A percentile compares a stretch with the other conserved stretches of the same genome.
phyloP scores from a whole-genome alignment of 2,113 vertebrate species.

The Epinephelus fuscoguttatus region DNA sequence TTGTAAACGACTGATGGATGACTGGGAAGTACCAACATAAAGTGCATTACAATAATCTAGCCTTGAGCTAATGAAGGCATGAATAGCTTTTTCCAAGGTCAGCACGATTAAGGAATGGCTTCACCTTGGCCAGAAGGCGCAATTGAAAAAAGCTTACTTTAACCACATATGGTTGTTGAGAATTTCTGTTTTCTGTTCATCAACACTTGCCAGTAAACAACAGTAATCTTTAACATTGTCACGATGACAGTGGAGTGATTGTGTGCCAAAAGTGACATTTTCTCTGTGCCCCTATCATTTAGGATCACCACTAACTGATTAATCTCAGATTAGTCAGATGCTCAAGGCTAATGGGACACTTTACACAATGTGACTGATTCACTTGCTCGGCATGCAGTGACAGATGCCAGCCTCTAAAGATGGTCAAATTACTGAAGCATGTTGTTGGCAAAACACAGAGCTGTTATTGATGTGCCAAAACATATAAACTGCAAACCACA shows the following conservation, averaged over 20 bases:
- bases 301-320: constrained; percentile 72
- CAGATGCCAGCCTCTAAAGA: constrained; percentile 66
- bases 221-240: constrained; percentile 39
- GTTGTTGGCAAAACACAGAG: constrained; percentile 66
- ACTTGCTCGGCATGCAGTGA: constrained; percentile 48
- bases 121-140: no score
- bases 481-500: constrained; percentile 35
- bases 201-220: constrained; percentile 21
- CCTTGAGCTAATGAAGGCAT: no score
- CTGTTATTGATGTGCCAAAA: constrained; percentile 61
- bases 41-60: no score
- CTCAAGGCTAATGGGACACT: constrained; percentile 66
- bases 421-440: constrained; percentile 59
- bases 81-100: no score
- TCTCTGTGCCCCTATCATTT: constrained; percentile 53
- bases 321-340: constrained; percentile 72
- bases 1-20: no score
- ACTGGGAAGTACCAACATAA: no score
- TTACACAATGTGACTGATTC: constrained; percentile 62
- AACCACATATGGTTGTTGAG: background rate
- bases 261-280: constrained; percentile 59
- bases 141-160: no score
- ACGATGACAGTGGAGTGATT: constrained; percentile 40
- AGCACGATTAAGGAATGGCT: no score
- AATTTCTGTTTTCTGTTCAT: background rate